These are phyloP conservation scores for Misgurnus anguillicaudatus DNA, from an alignment of 2,113 vertebrate species.

Conservation along the genomic window DNA sequence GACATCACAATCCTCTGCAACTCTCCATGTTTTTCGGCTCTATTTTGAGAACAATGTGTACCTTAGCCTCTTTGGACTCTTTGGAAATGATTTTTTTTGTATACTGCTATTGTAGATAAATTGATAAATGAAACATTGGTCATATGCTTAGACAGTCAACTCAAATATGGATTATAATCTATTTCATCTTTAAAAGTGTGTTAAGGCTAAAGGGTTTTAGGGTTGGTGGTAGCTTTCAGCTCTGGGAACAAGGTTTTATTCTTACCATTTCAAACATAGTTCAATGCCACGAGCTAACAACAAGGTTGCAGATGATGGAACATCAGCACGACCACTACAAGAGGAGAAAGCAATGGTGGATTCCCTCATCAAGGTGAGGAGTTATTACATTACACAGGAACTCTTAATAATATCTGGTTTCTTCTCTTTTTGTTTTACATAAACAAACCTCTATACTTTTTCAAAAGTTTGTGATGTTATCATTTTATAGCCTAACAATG, in stretches of 20 bases:
- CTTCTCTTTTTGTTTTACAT: background rate
- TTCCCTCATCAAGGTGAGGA: slow-evolving; percentile 73
- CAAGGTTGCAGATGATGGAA: slow-evolving; percentile 70
- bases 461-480: background rate
- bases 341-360: slow-evolving; percentile 71
- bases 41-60: slow-evolving; percentile 19
- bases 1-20: slow-evolving; percentile 57
- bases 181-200: slow-evolving; percentile 23
- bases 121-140: background rate
- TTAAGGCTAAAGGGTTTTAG: slow-evolving; percentile 53
- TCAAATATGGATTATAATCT: slow-evolving; percentile 3
- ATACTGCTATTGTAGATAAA: too few species aligned
- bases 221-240: slow-evolving; percentile 52
- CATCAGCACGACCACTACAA: slow-evolving; percentile 56
- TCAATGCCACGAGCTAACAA: slow-evolving; percentile 75
- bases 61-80: background rate
- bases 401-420: background rate
- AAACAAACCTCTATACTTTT: background rate
- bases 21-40: slow-evolving; percentile 15
- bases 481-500: too few species aligned
- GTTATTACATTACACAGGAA: background rate
- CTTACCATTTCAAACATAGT: slow-evolving; percentile 53
- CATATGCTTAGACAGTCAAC: background rate
- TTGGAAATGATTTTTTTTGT: background rate
- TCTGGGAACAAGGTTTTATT: slow-evolving; percentile 59